Base-by-base conservation (phyloP, 2,113 vertebrate species). In the Vidua chalybeata region DNA sequence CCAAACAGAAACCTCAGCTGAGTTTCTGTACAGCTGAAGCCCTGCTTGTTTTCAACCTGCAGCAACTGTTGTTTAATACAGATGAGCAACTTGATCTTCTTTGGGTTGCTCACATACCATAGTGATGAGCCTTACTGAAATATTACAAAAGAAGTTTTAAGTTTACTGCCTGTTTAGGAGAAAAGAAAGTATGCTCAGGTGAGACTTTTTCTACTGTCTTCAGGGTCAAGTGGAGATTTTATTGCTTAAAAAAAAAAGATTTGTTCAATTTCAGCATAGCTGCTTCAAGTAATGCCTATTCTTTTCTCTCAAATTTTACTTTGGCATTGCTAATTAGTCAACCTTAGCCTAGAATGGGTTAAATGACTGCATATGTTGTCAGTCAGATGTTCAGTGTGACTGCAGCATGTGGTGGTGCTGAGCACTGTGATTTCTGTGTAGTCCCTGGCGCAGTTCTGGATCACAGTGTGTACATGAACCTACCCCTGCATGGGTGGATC, bases 1-100 rank as follows among this genome's bases (percentile, higher is more conserved):
- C 92, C 73, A 86, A 86, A 81, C 86, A 92, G 87, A 94, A 95
- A 91, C 91, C 75, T 91, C 87, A 89, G 89, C 81, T 91, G 89
- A 75, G 87, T 68, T 95, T 92, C 91, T 95, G 41, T 76, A 76
- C 45, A 87, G 41, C 45, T 93, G 81, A 93, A 95, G 84, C 76
- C 72, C 46, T 81, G 69, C 89, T 95, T 93, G 69, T 92, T 96
- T 92, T 88, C 85, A 91, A 52, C 83, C 58, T 22, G 16, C 68
- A 89, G 93, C 76, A 90, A 78, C 83, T 89, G 79, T 84, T 93
- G 72, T 96, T 95, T 94, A 89, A 90, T 93, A 93, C 69, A 69
- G 90, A 87, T 89, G 92, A 93, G 85, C 93, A 96, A 89, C 41
- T 86, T 74, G 72, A 94, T 92, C 85, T 87, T 78, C 87, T 61